A percentile compares a stretch with the other conserved stretches of the same genome.
phyloP scores from a whole-genome alignment of 2,113 vertebrate species.

The Grus americana region DNA sequence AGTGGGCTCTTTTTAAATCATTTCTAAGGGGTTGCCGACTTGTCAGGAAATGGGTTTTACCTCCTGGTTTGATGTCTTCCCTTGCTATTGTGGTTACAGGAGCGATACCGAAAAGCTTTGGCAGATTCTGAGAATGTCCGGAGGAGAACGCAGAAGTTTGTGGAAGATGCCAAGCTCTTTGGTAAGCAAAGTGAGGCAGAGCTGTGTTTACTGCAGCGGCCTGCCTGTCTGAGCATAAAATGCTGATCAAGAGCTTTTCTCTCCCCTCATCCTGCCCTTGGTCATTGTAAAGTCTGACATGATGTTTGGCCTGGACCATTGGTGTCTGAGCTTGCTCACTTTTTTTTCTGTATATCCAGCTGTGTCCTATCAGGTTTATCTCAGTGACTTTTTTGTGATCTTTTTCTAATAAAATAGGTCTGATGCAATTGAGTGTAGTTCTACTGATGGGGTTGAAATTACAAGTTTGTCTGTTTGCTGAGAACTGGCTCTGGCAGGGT shows the following conservation, averaged over 20 bases:
- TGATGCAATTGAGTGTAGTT: background rate
- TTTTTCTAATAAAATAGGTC: background rate
- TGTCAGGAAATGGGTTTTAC: background rate
- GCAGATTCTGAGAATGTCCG: constrained; percentile 83
- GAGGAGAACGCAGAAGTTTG: constrained; percentile 85
- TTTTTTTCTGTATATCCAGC: background rate
- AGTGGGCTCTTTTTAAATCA: background rate
- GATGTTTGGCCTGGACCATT: background rate
- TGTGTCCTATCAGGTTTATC: background rate
- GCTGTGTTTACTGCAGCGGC: background rate
- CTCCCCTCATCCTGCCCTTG: background rate
- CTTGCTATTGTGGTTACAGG: constrained; percentile 62
- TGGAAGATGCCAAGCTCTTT: constrained; percentile 88
- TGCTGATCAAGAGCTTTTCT: background rate
- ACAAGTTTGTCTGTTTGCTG: background rate
- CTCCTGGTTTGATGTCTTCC: background rate
- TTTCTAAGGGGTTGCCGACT: background rate
- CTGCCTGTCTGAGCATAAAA: background rate
- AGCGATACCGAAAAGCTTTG: constrained; percentile 78
- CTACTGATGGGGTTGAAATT: background rate
- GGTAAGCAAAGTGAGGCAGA: constrained; percentile 69
- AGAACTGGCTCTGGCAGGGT: background rate
- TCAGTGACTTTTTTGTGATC: background rate
- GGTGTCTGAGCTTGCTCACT: background rate
- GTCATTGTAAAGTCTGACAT: background rate